Conservation (phyloP, 2,888 invertebrate species). For the Oeneis ivallda region DNA sequence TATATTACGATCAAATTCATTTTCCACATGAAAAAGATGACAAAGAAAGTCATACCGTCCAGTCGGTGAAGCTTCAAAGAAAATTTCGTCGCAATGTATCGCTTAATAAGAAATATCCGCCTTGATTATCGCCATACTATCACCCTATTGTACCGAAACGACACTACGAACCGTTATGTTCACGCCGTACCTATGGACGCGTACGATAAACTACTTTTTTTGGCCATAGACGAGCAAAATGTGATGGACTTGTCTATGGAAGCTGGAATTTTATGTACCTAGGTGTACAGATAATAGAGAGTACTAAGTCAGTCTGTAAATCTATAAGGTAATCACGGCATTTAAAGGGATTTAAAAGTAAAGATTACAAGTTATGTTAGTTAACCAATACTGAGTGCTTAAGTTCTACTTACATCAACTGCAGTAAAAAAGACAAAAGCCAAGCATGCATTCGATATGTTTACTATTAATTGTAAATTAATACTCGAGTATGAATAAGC, state of each 20-base stretch:
- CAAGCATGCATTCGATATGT: too few species aligned
- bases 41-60: constrained; percentile 8
- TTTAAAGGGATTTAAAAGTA: too few species aligned
- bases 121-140: constrained; percentile 52
- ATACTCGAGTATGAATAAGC: too few species aligned
- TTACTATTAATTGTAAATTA: too few species aligned
- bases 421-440: too few species aligned
- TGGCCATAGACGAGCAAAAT: constrained; percentile 49
- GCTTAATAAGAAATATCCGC: constrained; percentile 67
- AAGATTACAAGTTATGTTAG: too few species aligned
- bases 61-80: constrained; percentile 21
- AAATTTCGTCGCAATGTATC: constrained; percentile 50
- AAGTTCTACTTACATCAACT: too few species aligned
- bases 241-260: constrained; percentile 56
- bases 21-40: constrained; percentile 1
- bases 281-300: too few species aligned
- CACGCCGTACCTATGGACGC: constrained; percentile 41
- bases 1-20: not conserved
- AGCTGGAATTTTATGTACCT: not conserved
- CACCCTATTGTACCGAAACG: constrained; percentile 49
- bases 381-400: too few species aligned
- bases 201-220: constrained; percentile 61
- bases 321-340: too few species aligned
- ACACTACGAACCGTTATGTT: constrained; percentile 46
- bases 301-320: too few species aligned